Base-by-base conservation (phyloP, 2,888 invertebrate genomes). In the Falcaria lacertinaria region DNA sequence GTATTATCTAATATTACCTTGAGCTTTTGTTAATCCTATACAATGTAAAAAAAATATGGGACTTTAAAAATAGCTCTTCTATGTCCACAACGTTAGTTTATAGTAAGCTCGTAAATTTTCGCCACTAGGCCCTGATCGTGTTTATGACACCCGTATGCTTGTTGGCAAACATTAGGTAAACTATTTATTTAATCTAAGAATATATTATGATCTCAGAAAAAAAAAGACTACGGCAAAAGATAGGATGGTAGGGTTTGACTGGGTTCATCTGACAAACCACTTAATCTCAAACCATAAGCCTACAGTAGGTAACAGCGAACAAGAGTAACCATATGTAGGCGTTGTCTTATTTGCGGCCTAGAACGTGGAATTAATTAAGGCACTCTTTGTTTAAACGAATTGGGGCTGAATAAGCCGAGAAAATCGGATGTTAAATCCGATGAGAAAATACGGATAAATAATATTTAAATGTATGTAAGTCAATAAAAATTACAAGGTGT, bases 81-180 rank as follows among this genome's bases (percentile, higher is more conserved):
- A 69, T 63, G 68, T 68, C 63, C 59, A 56, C 52, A 47, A 38
- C 45, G 48, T 43, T 54, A 49, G 41, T 58, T 69, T 69, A 70
- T 67, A 56, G 56, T 50, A 49, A 16, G 51, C 50, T 69, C 68
- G 69, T 78, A 70, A 74, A 75, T 70, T 61, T 68, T 61, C 54
- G 50, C 47, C 38, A 50, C 46, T 59, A 53, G 50, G 54, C 52
- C 60, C 59, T 53, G 62, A 51, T 52, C 52, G 22, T 50, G 42
- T 71, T 74, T 70, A 70, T 66, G 60, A 63, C 48, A 55, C 61
- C 54, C 46, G 55, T 58, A 57, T 59, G 57, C 55, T 59, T 60
- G 61, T 60, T 59, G 51, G 58, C 50, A 48, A 44, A 57, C 41
- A 44, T 28, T 48, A 54, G 38, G 40, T 7, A 22, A 19, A 22